Conservation (phyloP, 2,113 vertebrate species). For the Rynchops niger region DNA sequence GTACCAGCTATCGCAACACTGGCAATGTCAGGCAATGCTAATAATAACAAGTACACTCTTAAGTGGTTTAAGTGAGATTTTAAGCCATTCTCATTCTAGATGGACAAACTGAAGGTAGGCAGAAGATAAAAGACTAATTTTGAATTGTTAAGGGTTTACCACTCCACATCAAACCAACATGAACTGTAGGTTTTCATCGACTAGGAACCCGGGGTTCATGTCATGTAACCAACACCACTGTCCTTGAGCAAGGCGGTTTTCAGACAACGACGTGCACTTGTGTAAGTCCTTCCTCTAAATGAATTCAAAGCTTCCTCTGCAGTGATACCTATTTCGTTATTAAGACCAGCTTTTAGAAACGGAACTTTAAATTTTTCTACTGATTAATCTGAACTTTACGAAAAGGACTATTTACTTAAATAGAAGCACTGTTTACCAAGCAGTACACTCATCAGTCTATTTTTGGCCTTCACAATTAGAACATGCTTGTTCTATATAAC, state of each 20-base stretch:
- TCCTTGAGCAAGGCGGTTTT: background rate
- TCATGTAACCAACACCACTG: background rate
- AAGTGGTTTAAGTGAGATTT: background rate
- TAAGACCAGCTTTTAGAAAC: background rate
- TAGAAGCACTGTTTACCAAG: background rate
- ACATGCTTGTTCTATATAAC: background rate
- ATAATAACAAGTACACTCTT: background rate
- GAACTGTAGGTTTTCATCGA: background rate
- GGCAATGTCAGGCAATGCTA: background rate
- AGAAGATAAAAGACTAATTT: background rate
- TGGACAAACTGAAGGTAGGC: background rate
- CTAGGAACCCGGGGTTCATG: background rate
- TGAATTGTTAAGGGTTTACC: background rate
- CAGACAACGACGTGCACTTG: background rate
- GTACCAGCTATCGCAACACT: background rate
- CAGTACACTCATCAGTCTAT: background rate
- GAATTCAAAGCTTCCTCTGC: background rate
- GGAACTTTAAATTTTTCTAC: background rate
- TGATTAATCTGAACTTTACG: background rate
- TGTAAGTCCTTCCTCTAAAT: fast-evolving
- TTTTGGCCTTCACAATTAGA: background rate
- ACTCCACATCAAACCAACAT: background rate
- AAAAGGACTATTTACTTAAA: background rate
- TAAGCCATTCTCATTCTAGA: background rate
- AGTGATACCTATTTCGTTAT: background rate